Conservation (phyloP, 2,113 vertebrate genomes). For the Chaetops frenatus region DNA sequence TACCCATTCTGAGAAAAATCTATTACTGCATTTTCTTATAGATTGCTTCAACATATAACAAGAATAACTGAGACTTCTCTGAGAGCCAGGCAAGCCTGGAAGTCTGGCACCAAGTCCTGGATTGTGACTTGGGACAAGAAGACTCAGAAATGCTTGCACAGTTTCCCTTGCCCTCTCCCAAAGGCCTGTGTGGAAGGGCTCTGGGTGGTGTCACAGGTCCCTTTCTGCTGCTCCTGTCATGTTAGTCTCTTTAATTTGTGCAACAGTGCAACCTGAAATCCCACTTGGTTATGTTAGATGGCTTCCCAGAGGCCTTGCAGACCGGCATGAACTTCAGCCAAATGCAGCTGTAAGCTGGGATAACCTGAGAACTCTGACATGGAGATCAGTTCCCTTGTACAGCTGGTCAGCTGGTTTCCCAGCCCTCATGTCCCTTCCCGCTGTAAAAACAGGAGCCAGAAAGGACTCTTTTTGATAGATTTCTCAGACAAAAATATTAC, state of each 20-base stretch:
- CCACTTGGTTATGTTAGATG: background rate
- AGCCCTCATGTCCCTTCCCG: background rate
- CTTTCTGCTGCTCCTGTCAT: background rate
- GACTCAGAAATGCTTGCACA: background rate
- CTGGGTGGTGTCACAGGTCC: background rate
- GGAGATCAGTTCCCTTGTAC: background rate
- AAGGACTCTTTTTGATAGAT: background rate
- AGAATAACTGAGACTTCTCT: background rate
- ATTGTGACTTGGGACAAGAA: background rate
- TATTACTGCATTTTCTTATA: background rate
- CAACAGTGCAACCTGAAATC: background rate
- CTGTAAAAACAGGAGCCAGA: background rate
- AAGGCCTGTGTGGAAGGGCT: background rate
- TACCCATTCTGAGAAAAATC: background rate
- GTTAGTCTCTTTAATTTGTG: background rate
- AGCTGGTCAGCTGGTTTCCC: background rate
- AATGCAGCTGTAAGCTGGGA: background rate
- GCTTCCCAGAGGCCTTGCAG: background rate
- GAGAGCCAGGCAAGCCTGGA: background rate
- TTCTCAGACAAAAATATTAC: background rate
- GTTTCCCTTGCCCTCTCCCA: background rate
- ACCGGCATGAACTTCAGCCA: background rate
- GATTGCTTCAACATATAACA: background rate
- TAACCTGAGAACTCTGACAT: fast-evolving
- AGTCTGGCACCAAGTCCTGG: background rate